These are phyloP conservation scores for Rutilus rutilus DNA, from an alignment of 2,113 vertebrate species.

Conservation along the genomic window DNA sequence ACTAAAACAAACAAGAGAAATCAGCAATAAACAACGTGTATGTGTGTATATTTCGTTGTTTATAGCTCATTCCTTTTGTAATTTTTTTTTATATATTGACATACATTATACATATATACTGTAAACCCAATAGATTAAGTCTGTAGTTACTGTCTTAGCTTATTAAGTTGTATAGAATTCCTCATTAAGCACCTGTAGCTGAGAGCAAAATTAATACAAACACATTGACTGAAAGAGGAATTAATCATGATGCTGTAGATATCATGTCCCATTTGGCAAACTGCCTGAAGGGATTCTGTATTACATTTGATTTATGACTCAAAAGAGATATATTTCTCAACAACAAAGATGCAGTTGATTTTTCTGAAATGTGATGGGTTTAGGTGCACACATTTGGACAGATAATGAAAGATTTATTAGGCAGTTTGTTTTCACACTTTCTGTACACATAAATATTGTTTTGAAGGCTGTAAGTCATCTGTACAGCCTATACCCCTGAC, in stretches of 20 bases:
- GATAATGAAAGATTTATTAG: constrained; percentile 7
- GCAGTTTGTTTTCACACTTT: not conserved
- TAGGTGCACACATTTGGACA: not conserved
- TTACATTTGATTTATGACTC: not conserved
- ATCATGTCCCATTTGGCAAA: not conserved
- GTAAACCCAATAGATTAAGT: not conserved
- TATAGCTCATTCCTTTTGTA: not conserved
- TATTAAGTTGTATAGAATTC: not conserved
- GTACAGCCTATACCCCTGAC: not conserved
- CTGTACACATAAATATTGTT: not conserved
- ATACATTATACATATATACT: not conserved
- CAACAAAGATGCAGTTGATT: constrained; percentile 2
- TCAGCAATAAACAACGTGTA: not conserved
- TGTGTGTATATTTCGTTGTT: not conserved
- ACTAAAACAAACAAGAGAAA: not conserved
- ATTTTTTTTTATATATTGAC: too few species aligned
- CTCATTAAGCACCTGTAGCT: constrained; percentile 16
- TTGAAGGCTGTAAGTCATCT: not conserved
- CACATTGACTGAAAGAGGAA: not conserved
- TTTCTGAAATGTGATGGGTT: not conserved
- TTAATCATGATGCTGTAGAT: not conserved
- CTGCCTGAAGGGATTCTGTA: not conserved
- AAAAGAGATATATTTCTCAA: not conserved
- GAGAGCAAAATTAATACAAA: not conserved
- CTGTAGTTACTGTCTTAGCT: not conserved